A percentile compares a stretch with the other conserved stretches of the same genome.
Conservation (phyloP, 2,113 vertebrate genomes). For the Salminus brasiliensis region DNA sequence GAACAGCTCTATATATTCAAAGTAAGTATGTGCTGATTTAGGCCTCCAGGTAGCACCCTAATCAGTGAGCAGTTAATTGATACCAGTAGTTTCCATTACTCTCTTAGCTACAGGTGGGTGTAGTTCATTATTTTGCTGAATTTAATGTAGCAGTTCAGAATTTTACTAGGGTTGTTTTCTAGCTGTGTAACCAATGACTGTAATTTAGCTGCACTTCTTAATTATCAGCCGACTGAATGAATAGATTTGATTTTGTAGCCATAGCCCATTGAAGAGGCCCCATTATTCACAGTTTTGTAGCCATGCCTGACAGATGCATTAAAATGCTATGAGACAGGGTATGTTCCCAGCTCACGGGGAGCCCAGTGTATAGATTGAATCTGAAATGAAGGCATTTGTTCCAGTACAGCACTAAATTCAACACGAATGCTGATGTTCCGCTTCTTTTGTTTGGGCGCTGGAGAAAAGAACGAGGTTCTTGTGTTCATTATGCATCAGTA, state of each 20-base stretch:
- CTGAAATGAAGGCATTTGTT: constrained; percentile 16
- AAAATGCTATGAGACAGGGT: neutral
- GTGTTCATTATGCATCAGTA: constrained; percentile 12
- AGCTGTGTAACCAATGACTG: neutral
- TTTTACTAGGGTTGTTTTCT: too few species aligned
- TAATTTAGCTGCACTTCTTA: constrained; percentile 2
- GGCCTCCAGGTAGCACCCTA: too few species aligned
- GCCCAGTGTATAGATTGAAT: constrained; percentile 1
- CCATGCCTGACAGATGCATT: constrained; percentile 6
- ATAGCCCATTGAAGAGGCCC: neutral
- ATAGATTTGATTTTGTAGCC: neutral
- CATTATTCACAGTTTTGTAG: neutral
- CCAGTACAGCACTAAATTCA: neutral
- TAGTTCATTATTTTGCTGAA: too few species aligned
- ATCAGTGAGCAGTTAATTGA: too few species aligned
- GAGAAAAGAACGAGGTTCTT: neutral
- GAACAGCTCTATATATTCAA: too few species aligned
- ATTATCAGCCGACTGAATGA: constrained; percentile 9
- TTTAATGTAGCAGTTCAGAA: too few species aligned
- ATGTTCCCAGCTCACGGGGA: neutral
- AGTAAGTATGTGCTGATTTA: too few species aligned
- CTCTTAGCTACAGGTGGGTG: too few species aligned
- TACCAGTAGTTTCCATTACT: too few species aligned
- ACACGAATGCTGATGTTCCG: neutral
- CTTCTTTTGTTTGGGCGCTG: neutral